Percentiles rank a stretch among this genome's conserved stretches.
Evolutionary conservation across 2,797 vertebrate species (phyloP).

Genomic region (Lophotriccus pileatus): DNA sequence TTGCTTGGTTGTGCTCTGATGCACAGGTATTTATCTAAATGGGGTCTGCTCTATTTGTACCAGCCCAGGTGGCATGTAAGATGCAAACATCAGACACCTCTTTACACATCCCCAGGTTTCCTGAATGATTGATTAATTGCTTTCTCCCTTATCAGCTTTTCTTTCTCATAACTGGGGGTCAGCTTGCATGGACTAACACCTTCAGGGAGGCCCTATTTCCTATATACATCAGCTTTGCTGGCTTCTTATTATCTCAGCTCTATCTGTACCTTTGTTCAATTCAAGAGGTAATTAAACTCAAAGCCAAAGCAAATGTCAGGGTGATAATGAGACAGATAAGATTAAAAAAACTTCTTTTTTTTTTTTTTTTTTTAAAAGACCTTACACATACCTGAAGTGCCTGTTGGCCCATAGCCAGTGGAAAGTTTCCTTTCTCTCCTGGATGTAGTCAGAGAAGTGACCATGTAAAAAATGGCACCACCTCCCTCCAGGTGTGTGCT

Average conservation of each 20-base stretch:
- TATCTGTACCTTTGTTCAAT: conserved; percentile 71
- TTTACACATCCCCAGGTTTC: conserved; percentile 44
- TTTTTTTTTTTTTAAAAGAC: not conserved
- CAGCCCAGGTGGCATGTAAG: conserved; percentile 72
- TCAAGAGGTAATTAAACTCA: conserved; percentile 70
- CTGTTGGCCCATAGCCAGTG: conserved; percentile 29
- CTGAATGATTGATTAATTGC: conserved; percentile 53
- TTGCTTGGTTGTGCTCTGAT: conserved; percentile 66
- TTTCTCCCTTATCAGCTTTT: conserved; percentile 52
- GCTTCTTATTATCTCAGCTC: conserved; percentile 59
- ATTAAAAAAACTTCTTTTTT: not conserved
- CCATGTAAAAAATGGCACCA: conserved; percentile 7
- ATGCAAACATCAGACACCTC: conserved; percentile 68
- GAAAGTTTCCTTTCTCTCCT: conserved; percentile 51
- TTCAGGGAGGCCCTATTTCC: conserved; percentile 56
- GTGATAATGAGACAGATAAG: conserved; percentile 70
- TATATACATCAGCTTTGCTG: conserved; percentile 53
- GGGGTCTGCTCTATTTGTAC: conserved; percentile 65
- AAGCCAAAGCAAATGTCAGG: conserved; percentile 79
- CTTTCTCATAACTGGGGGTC: conserved; percentile 60
- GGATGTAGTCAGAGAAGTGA: conserved; percentile 11
- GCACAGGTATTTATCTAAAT: conserved; percentile 75
- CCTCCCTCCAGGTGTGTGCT: not conserved
- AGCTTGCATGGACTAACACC: conserved; percentile 61
- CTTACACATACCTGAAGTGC: conserved; percentile 54